phyloP scores from a whole-genome alignment of 2,888 invertebrate genomes.

The Unio delphinus region DNA sequence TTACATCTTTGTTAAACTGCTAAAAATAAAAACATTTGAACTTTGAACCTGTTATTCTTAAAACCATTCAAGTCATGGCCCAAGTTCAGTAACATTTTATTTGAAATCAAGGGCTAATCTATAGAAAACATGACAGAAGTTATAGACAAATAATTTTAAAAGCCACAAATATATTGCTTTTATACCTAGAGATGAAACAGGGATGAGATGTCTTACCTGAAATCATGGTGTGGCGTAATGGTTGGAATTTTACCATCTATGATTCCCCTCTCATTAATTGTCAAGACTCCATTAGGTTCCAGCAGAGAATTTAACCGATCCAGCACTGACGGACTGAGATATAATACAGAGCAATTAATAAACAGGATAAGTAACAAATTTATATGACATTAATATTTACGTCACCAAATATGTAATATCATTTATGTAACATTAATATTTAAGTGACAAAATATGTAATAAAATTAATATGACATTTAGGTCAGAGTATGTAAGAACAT shows the following conservation, averaged over 20 bases:
- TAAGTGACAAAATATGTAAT: no score
- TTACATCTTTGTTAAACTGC: not conserved
- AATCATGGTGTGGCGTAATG: constrained; percentile 89
- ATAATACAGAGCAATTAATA: constrained; percentile 2
- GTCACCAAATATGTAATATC: no score
- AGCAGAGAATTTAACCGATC: constrained; percentile 96
- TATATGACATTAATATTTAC: no score
- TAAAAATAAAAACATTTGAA: not conserved
- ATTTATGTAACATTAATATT: no score
- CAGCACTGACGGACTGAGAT: constrained; percentile 87
- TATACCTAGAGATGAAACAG: not conserved
- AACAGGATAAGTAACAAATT: no score
- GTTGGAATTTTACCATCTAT: constrained; percentile 81
- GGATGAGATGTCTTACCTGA: constrained; percentile 73
- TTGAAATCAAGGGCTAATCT: not conserved
- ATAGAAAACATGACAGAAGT: not conserved
- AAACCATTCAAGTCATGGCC: no score
- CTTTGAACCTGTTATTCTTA: no score
- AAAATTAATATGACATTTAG: no score
- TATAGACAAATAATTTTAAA: not conserved
- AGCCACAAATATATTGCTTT: not conserved
- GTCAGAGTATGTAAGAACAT: no score
- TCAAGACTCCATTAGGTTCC: constrained; percentile 91
- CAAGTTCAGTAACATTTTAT: no score
- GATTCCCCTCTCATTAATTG: constrained; percentile 92